Base-by-base conservation (phyloP, 2,113 vertebrate species). In the Rana temporaria region DNA sequence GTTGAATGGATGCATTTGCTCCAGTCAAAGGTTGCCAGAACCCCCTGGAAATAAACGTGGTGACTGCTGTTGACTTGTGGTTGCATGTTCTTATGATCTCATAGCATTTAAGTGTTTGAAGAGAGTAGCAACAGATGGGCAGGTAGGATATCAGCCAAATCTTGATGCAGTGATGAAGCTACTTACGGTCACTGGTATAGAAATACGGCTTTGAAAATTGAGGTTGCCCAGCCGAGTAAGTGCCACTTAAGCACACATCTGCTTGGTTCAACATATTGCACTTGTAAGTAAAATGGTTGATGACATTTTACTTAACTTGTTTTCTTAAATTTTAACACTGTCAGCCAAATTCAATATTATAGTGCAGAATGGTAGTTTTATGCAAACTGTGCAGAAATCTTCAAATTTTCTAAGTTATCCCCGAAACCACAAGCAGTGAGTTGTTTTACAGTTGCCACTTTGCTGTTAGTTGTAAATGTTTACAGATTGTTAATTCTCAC, bases 221-320 rank as follows among this genome's bases (percentile, higher is more conserved):
- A 30, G 32, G 55, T 18, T 75, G 11, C 32, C 60, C 57, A 38
- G 20, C 20, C 59, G 30, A 34, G 34, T 60, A 60, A 38, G 71
- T 74, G 19, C 55, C 56, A 74, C 71, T 74, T 74, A 74, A 15
- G 12, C 30, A 60, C 32, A 62, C 72, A 75, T 62, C 32, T 75
- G 57, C 30, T 56, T 42, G 52, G n/a, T 57, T 57, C 71, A 59
- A 3, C 34, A 56, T 74, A 18, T 18, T 73, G 4, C 48, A 56
- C 52, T 42, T 70, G 16, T 70, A 53, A 70, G 42, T 70, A 57
- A 24, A 73, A 18, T 73, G 30, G 38, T 32, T 60, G 72, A 30
- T 75, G 12, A 75, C 3, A 63, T 24, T 63, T 63, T 62, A 62
- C 59, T 62, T 62, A 15, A 19, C 53, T 9, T 55, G 32, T 38